Evolutionary conservation across 2,888 invertebrate genomes (phyloP).

Genomic region (Ctenicera cuprea): DNA sequence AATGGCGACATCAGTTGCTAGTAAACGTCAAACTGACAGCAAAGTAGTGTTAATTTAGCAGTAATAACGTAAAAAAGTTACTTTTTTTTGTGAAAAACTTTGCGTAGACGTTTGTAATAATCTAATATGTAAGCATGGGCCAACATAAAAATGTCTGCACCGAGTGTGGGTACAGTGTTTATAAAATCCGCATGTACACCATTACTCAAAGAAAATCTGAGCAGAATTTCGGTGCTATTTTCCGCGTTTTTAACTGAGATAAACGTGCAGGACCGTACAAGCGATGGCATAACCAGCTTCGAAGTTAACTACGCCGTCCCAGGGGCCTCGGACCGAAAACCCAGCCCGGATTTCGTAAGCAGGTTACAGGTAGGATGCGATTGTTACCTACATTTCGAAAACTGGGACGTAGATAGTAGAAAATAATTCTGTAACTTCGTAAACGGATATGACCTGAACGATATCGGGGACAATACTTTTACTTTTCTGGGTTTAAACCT

Average conservation of each 20-base stretch:
- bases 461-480: constrained; percentile 64
- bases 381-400: constrained; percentile 48
- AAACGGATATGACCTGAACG: constrained; percentile 66
- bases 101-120: constrained; percentile 27
- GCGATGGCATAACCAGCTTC: constrained; percentile 64
- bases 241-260: constrained; percentile 69
- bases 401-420: constrained; percentile 52
- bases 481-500: constrained; percentile 59
- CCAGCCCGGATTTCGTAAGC: constrained; percentile 69
- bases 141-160: constrained; percentile 65
- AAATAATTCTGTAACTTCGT: constrained; percentile 53
- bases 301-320: constrained; percentile 67
- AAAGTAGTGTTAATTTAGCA: constrained; percentile 23
- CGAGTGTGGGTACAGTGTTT: constrained; percentile 68
- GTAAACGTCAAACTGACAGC: constrained; percentile 34
- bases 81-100: neutral
- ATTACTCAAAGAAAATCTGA: constrained; percentile 68
- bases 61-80: constrained; percentile 11
- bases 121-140: constrained; percentile 64
- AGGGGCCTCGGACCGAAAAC: constrained; percentile 65
- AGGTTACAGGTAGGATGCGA: constrained; percentile 68
- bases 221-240: constrained; percentile 69
- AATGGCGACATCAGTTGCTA: constrained; percentile 49
- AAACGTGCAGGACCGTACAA: constrained; percentile 54
- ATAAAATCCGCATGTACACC: constrained; percentile 68